These are phyloP conservation scores for Drosophila helvetica DNA, from an alignment of 2,888 invertebrate genomes.

Conservation along the genomic window DNA sequence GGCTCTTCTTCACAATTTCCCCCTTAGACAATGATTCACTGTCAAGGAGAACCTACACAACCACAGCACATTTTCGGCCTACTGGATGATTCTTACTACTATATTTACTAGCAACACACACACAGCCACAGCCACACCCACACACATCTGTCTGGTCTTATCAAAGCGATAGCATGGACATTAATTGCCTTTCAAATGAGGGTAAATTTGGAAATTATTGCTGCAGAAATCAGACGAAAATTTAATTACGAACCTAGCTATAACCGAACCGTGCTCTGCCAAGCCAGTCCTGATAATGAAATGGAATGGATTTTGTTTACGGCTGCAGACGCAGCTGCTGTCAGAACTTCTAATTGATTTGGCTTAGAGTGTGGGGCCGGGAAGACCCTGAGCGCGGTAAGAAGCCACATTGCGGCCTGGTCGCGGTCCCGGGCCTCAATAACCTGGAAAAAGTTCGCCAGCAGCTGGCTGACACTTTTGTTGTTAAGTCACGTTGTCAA, in stretches of 20 bases:
- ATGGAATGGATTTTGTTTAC: constrained; percentile 13
- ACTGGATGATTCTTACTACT: constrained; percentile 11
- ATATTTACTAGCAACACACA: too few relatives aligned
- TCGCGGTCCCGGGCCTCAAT: constrained; percentile 4
- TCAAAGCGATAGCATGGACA: constrained; percentile 65
- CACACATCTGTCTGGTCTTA: constrained; percentile 37
- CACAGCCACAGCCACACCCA: too few relatives aligned
- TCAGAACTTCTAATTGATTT: constrained; percentile 78
- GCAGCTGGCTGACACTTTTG: constrained; percentile 40
- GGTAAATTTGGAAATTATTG: constrained; percentile 65
- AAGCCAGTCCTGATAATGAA: constrained; percentile 10
- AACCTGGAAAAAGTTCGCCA: constrained; percentile 59
- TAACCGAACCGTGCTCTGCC: background rate
- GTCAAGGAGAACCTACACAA: constrained; percentile 13
- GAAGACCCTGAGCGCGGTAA: constrained; percentile 31
- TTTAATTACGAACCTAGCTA: constrained; percentile 62
- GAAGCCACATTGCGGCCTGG: constrained; percentile 35
- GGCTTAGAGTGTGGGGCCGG: constrained; percentile 58
- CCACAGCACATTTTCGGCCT: constrained; percentile 23
- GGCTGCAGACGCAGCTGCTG: constrained; percentile 55
- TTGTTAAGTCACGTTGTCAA: constrained; percentile 75
- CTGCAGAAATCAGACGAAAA: constrained; percentile 65
- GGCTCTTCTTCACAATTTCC: constrained; percentile 1
- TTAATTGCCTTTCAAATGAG: constrained; percentile 69
- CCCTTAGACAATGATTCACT: constrained; percentile 44